Evolutionary conservation across 2,113 vertebrate species (phyloP), one percentile per base, ranked within the genome.

Genomic region (Perca flavescens): DNA sequence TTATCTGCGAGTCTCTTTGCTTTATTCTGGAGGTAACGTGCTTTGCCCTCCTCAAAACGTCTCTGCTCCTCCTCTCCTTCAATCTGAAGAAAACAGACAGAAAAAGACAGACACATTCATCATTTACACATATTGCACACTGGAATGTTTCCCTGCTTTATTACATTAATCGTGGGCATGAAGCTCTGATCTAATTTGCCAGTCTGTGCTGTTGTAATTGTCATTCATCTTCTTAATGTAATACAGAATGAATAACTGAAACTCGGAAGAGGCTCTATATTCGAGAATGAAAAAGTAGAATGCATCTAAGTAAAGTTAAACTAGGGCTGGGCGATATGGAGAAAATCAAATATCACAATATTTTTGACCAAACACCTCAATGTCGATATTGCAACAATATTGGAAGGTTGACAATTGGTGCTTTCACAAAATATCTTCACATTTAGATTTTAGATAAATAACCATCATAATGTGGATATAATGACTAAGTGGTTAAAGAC

Each of bases 11-110:
- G 93, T 57, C 98, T 93, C 91, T 97, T 98, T 2, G 96, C 96
- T 94, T 99, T 99, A 56, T 95, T 97, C 89, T 97, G 96, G 67
- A 98, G 96, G 93, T 99, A 99, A 70, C 97, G 95, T 2, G 88
- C 94, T 81, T 98, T 96, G 49, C 98, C 98, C 72, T 99, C 98
- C 31, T 99, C 97, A 0, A 96, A 99, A 65, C 97, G 96, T 67
- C 92, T 96, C 94, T 97, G 96, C 93, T 99, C 97, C 0, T 97
- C 97, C 84, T 98, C 97, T 0, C 94, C 96, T 89, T 97, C 92
- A 0, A 97, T 88, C 98, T 99, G 94, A 13, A 6, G 7, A 71
- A 0, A 69, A 57, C 25, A 57, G n/a, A 16, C 10, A 62, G 50
- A 63, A 74, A 66, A 78, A 65, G 11, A 53, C 22, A 87, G 67